phyloP scores from a whole-genome alignment of 2,797 vertebrate genomes.

The Acipenser transmontanus region DNA sequence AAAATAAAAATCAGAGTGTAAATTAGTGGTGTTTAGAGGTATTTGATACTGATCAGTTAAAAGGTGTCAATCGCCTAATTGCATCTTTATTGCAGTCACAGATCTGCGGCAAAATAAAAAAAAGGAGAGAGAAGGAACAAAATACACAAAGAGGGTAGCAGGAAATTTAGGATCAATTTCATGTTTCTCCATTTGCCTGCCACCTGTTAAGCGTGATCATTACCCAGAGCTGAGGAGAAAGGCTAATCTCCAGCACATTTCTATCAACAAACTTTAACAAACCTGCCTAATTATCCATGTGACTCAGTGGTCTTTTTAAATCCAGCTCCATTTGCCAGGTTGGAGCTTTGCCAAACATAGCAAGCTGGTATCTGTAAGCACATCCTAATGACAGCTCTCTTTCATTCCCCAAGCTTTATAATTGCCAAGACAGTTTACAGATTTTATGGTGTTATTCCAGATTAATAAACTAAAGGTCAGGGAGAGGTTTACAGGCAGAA shows the following conservation, averaged over 20 bases:
- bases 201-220: constrained; percentile 95
- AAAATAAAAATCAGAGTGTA: not conserved
- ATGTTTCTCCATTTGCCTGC: constrained; percentile 75
- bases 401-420: constrained; percentile 69
- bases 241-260: constrained; percentile 90
- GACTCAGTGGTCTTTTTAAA: constrained; percentile 67
- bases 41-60: not conserved
- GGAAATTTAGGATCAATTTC: constrained; percentile 92
- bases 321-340: constrained; percentile 59
- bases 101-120: not conserved
- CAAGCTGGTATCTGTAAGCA: constrained; percentile 78
- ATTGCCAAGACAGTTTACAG: constrained; percentile 76
- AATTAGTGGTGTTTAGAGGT: no score
- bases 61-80: not conserved
- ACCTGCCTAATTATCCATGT: constrained; percentile 93
- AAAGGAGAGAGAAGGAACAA: constrained; percentile 22
- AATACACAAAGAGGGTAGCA: constrained; percentile 36
- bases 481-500: constrained; percentile 48
- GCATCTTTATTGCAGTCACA: not conserved
- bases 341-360: constrained; percentile 70
- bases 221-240: constrained; percentile 70
- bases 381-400: constrained; percentile 76
- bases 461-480: constrained; percentile 51
- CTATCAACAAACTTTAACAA: constrained; percentile 91
- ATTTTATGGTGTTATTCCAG: constrained; percentile 55